Conservation (phyloP, 2,113 vertebrate species). For the Morone chrysops region DNA sequence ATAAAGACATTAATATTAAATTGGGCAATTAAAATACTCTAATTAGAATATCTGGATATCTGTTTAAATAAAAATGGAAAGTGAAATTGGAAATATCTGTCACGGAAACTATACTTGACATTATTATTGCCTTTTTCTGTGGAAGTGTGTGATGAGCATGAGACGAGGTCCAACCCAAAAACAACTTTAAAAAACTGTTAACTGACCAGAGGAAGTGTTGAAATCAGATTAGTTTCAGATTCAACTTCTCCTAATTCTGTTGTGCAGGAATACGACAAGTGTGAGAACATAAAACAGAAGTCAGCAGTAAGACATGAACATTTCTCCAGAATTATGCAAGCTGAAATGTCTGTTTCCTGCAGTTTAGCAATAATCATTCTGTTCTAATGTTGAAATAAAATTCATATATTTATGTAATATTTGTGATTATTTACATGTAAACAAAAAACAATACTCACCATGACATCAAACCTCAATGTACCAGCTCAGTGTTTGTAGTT, state of each 20-base stretch:
- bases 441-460: neutral
- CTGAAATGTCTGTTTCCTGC: neutral
- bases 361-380: neutral
- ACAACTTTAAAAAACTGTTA: conserved; percentile 2
- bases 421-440: neutral
- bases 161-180: conserved; percentile 6
- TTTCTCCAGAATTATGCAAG: conserved; percentile 8
- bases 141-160: neutral
- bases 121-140: neutral
- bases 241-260: conserved; percentile 45
- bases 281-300: conserved; percentile 37
- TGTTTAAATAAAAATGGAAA: neutral
- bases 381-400: neutral
- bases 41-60: neutral
- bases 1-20: neutral
- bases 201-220: conserved; percentile 49
- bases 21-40: neutral
- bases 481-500: conserved; percentile 83
- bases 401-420: neutral
- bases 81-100: conserved; percentile 3
- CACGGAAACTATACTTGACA: conserved; percentile 17
- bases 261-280: neutral
- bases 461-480: conserved; percentile 78
- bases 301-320: neutral
- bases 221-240: conserved; percentile 48